Evolutionary conservation across 2,888 invertebrate genomes (phyloP).

Genomic region (Macaria notata): DNA sequence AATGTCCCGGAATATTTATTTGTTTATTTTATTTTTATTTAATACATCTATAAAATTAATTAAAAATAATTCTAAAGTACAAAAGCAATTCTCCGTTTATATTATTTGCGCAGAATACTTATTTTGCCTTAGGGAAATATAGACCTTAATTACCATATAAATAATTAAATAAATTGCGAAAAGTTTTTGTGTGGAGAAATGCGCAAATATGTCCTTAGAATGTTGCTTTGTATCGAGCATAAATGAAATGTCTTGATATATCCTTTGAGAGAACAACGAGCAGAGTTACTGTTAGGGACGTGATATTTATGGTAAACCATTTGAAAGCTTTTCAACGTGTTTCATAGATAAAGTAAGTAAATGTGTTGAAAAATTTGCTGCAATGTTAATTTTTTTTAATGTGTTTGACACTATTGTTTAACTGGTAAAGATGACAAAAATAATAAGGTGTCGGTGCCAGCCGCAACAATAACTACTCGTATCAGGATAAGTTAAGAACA

Average conservation of each 20-base stretch:
- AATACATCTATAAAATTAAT: too few relatives aligned
- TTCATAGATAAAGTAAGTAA: too few relatives aligned
- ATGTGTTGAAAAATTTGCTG: too few relatives aligned
- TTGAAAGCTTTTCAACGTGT: too few relatives aligned
- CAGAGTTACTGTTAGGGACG: neutral
- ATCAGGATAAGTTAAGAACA: too few relatives aligned
- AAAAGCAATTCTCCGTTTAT: constrained; percentile 23
- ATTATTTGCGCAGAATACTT: constrained; percentile 18
- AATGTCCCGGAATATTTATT: too few relatives aligned
- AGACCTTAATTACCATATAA: constrained; percentile 28
- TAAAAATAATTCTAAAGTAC: neutral
- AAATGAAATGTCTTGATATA: constrained; percentile 10
- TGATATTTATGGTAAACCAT: neutral
- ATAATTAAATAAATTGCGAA: constrained; percentile 17
- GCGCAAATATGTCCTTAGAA: constrained; percentile 20
- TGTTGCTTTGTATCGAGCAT: constrained; percentile 10
- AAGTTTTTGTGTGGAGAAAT: constrained; percentile 21
- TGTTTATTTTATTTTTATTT: too few relatives aligned
- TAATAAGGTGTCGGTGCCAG: too few relatives aligned
- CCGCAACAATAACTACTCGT: too few relatives aligned
- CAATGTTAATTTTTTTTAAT: too few relatives aligned
- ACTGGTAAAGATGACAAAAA: too few relatives aligned
- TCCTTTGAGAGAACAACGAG: constrained; percentile 1
- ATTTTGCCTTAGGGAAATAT: constrained; percentile 22
- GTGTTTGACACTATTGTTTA: too few relatives aligned